A percentile compares a stretch with the other conserved stretches of the same genome.
Evolutionary conservation across 2,797 vertebrate species (phyloP).

Genomic region (Rousettus madagascariensis): DNA sequence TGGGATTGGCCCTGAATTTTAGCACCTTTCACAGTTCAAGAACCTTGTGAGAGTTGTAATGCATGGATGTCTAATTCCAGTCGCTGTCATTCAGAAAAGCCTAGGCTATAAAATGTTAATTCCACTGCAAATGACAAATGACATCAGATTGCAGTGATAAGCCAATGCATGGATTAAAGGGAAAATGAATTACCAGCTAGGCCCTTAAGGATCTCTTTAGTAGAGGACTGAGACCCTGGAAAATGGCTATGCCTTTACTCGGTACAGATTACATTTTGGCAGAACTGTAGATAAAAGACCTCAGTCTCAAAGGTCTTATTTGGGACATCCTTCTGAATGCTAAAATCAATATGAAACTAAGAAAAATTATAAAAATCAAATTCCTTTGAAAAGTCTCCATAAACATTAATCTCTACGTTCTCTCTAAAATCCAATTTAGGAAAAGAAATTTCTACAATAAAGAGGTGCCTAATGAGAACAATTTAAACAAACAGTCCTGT

Average conservation of each 20-base stretch:
- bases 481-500: conserved; percentile 59
- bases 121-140: neutral
- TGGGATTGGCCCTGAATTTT: neutral
- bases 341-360: conserved; percentile 61
- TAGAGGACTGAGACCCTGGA: neutral
- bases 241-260: neutral
- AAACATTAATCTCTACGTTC: conserved; percentile 60
- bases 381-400: conserved; percentile 65
- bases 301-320: conserved; percentile 26
- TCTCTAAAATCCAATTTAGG: conserved; percentile 67
- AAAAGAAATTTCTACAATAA: conserved; percentile 68
- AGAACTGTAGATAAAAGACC: neutral
- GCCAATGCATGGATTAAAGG: neutral
- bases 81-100: neutral
- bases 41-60: neutral
- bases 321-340: conserved; percentile 67
- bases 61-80: neutral
- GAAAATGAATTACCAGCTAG: neutral
- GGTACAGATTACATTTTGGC: neutral
- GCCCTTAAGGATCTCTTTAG: neutral
- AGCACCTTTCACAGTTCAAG: conserved; percentile 13
- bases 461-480: conserved; percentile 48
- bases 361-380: conserved; percentile 71
- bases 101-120: conserved; percentile 26
- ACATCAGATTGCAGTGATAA: neutral